A percentile compares a stretch with the other conserved stretches of the same genome.
Conservation (phyloP, 2,888 invertebrate species). For the Melanargia galathea region DNA sequence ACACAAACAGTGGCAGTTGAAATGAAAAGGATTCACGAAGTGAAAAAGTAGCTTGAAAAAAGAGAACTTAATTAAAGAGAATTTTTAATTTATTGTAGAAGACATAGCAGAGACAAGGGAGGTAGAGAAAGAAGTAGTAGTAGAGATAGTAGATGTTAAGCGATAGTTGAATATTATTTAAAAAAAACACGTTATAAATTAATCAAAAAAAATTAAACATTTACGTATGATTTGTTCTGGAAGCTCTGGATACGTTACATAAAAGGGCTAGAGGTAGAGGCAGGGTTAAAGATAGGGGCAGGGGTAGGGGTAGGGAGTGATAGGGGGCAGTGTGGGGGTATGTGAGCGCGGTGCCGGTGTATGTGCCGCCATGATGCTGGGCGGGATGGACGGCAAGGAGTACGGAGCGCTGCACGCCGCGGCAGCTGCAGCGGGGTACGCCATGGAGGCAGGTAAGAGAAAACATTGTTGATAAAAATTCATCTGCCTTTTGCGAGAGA, state of each 20-base stretch:
- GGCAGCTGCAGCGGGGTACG: constrained; percentile 69
- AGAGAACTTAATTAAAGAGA: too few species aligned
- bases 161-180: neutral
- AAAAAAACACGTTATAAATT: too few species aligned
- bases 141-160: neutral
- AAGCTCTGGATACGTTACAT: too few species aligned
- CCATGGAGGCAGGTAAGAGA: constrained; percentile 71
- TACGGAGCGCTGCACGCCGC: constrained; percentile 78
- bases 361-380: constrained; percentile 63
- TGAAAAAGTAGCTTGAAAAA: too few species aligned
- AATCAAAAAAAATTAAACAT: too few species aligned
- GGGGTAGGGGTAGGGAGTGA: too few species aligned
- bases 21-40: too few species aligned
- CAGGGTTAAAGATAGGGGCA: too few species aligned
- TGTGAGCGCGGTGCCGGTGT: constrained; percentile 22
- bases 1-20: neutral
- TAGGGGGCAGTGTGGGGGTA: neutral
- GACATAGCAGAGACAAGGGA: neutral
- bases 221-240: too few species aligned
- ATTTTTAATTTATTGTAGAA: neutral
- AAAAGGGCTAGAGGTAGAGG: too few species aligned
- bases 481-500: too few species aligned
- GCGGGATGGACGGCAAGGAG: constrained; percentile 78
- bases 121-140: too few species aligned
- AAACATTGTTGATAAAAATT: neutral